phyloP scores from a whole-genome alignment of 2,888 invertebrate species.

The Cancer borealis region DNA sequence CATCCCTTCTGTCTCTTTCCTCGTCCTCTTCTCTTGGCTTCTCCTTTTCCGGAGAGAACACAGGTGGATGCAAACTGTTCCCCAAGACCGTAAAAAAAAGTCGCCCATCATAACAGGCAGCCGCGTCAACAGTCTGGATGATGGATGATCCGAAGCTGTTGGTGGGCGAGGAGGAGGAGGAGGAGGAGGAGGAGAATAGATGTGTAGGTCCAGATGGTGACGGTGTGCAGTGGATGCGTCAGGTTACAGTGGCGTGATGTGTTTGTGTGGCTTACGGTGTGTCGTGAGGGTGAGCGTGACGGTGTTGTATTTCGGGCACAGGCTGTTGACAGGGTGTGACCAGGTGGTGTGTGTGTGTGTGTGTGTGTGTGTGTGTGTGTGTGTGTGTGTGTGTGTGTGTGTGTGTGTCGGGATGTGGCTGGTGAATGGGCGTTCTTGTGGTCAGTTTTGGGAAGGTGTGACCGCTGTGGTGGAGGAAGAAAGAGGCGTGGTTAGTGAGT shows the following conservation, averaged over 20 bases:
- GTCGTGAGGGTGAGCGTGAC: not conserved
- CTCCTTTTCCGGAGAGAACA: not conserved
- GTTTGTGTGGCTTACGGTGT: slow-evolving; percentile 6
- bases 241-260: slow-evolving; percentile 7
- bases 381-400: no score
- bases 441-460: no score
- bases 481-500: no score
- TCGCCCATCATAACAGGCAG: slow-evolving; percentile 16
- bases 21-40: not conserved
- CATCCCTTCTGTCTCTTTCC: not conserved
- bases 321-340: no score
- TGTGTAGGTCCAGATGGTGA: not conserved
- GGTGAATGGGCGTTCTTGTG: no score
- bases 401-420: no score
- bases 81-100: not conserved
- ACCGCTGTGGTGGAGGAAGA: no score
- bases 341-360: no score
- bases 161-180: no score
- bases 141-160: not conserved
- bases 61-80: slow-evolving; percentile 6
- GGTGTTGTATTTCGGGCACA: no score
- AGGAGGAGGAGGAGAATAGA: no score
- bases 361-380: no score
- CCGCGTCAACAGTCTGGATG: slow-evolving; percentile 6
- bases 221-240: slow-evolving; percentile 12